These are phyloP conservation scores for Trichosurus vulpecula DNA, from an alignment of 2,797 vertebrate species.

Conservation along the genomic window DNA sequence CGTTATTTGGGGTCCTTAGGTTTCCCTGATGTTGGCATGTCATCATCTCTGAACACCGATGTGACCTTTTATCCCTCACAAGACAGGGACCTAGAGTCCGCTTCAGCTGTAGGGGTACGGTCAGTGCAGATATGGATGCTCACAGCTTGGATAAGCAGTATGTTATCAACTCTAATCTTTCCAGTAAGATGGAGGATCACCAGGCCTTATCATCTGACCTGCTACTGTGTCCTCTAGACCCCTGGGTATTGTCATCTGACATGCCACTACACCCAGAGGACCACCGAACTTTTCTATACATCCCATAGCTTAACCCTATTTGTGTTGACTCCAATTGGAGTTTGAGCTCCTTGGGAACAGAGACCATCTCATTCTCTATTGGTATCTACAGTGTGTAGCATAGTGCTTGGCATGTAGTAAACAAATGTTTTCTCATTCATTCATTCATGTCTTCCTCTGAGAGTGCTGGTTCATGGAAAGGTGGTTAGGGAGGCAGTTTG, in stretches of 20 bases:
- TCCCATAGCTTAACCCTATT: background rate
- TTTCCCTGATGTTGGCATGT: background rate
- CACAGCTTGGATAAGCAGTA: background rate
- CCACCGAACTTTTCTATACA: background rate
- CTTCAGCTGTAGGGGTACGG: background rate
- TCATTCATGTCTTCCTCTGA: background rate
- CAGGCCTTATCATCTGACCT: too few relatives aligned
- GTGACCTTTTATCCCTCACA: background rate
- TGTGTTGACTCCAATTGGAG: background rate
- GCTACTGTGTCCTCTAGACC: too few relatives aligned
- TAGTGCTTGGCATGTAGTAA: background rate
- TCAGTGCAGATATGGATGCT: background rate
- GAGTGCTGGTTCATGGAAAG: fast-evolving
- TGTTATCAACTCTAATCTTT: background rate
- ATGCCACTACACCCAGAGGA: too few relatives aligned
- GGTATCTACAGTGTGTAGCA: background rate
- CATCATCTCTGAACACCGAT: background rate
- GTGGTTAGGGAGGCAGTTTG: background rate
- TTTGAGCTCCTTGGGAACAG: background rate
- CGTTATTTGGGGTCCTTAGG: background rate
- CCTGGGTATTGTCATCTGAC: too few relatives aligned
- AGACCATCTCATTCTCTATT: background rate
- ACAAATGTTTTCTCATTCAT: background rate
- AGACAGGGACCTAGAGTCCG: too few relatives aligned
- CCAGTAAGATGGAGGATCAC: background rate